A percentile compares a stretch with the other conserved stretches of the same genome.
Evolutionary conservation across 1,140 invertebrate species (phyloP).

Genomic region (Anoplophora glabripennis): DNA sequence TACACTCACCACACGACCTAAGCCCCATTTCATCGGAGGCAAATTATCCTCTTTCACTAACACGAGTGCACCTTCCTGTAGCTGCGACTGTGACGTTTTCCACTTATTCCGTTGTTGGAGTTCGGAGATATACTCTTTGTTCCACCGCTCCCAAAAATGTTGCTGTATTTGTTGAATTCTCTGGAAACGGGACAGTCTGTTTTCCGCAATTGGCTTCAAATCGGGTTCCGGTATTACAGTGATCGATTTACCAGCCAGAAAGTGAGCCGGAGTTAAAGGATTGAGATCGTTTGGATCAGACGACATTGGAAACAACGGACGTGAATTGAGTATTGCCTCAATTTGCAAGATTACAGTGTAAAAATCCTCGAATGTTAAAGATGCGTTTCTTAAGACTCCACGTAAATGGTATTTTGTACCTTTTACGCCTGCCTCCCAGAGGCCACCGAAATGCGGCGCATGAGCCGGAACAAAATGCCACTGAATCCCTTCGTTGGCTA

Average conservation of each 20-base stretch:
- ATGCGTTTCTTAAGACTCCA: constrained; percentile 30
- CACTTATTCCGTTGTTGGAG: constrained; percentile 31
- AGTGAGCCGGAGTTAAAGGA: constrained; percentile 44
- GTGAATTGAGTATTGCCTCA: constrained; percentile 40
- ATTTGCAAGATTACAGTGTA: constrained; percentile 34
- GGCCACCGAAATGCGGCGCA: constrained; percentile 30
- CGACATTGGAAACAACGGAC: constrained; percentile 38
- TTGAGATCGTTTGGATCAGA: constrained; percentile 33
- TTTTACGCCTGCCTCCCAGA: constrained; percentile 28
- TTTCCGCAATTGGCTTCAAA: too few species aligned
- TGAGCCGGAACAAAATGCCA: constrained; percentile 29
- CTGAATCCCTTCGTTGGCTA: constrained; percentile 43
- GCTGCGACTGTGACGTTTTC: neutral
- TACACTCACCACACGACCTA: constrained; percentile 32
- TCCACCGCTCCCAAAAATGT: constrained; percentile 39
- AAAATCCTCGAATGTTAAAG: constrained; percentile 26
- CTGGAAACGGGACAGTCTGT: constrained; percentile 33
- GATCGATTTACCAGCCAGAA: constrained; percentile 42
- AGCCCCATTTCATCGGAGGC: constrained; percentile 28
- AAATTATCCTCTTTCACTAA: constrained; percentile 33
- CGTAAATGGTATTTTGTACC: constrained; percentile 38
- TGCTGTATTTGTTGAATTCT: constrained; percentile 28
- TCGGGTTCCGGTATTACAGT: too few species aligned
- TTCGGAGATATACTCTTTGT: constrained; percentile 30
- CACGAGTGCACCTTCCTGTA: constrained; percentile 40